Conservation (phyloP, 2,113 vertebrate species). For the Tor tambroides region DNA sequence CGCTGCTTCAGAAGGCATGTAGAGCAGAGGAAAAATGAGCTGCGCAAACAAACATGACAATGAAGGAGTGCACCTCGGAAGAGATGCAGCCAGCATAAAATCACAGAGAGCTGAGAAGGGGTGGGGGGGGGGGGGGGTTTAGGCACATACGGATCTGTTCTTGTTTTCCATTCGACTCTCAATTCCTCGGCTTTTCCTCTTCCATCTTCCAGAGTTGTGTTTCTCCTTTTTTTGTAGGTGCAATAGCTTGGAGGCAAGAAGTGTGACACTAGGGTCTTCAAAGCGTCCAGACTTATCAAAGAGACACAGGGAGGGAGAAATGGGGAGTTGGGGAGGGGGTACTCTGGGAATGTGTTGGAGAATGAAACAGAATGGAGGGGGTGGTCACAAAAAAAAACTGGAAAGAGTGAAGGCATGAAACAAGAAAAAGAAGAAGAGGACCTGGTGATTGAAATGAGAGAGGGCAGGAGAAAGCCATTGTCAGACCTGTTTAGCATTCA, state of each 20-base stretch:
- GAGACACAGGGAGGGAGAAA: constrained; percentile 50
- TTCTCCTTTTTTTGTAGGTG: constrained; percentile 35
- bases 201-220: not conserved
- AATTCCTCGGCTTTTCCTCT: constrained; percentile 28
- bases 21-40: constrained; percentile 72
- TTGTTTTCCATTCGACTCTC: constrained; percentile 47
- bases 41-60: constrained; percentile 80
- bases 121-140: constrained; percentile 48
- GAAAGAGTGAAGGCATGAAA: constrained; percentile 2
- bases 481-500: constrained; percentile 29
- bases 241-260: constrained; percentile 51
- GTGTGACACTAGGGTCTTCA: constrained; percentile 56
- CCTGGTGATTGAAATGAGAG: constrained; percentile 20
- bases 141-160: constrained; percentile 72
- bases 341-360: not conserved
- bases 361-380: not conserved
- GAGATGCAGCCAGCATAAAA: constrained; percentile 77
- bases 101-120: constrained; percentile 68
- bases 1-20: constrained; percentile 74
- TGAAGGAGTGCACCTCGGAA: constrained; percentile 80
- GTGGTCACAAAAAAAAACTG: not conserved
- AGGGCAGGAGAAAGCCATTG: constrained; percentile 19
- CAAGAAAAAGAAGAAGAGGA: constrained; percentile 23
- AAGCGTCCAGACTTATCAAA: constrained; percentile 61
- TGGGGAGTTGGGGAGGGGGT: constrained; percentile 30